Evolutionary conservation across 2,797 vertebrate genomes (phyloP).

Genomic region (Onychomys leucogaster): DNA sequence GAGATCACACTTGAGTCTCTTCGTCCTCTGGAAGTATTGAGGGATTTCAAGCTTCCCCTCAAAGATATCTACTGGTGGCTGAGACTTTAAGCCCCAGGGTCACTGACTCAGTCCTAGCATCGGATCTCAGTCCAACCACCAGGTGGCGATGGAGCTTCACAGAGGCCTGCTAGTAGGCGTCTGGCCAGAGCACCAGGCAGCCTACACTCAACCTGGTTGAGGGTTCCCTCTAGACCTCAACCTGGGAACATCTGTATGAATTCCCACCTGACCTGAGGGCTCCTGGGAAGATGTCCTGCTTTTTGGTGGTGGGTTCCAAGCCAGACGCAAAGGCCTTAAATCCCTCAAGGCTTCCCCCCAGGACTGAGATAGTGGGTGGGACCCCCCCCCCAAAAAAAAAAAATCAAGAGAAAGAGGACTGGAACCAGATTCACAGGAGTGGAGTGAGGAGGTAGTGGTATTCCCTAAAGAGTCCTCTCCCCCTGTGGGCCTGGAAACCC

Average conservation of each 20-base stretch:
- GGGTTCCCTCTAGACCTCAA: not conserved
- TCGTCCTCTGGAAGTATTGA: not conserved
- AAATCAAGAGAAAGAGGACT: not conserved
- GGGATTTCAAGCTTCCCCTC: not conserved
- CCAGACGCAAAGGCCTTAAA: not conserved
- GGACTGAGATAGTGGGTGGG: not conserved
- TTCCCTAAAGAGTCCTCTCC: not conserved
- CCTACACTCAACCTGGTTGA: not conserved
- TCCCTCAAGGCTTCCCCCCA: not conserved
- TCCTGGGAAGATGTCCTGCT: not conserved
- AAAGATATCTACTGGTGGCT: not conserved
- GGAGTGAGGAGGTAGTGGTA: not conserved
- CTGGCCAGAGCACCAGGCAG: not conserved
- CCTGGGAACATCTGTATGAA: not conserved
- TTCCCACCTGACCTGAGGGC: not conserved
- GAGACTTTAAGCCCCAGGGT: constrained; percentile 23
- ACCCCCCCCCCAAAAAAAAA: not conserved
- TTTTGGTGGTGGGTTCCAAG: not conserved
- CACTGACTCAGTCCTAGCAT: constrained; percentile 29
- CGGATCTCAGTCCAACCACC: constrained; percentile 79
- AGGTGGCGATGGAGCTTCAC: constrained; percentile 86
- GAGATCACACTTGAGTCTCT: not conserved
- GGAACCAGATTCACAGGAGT: not conserved
- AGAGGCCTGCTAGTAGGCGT: not conserved
- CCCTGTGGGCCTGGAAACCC: not conserved